phyloP scores from a whole-genome alignment of 53 echinoderm and acorn worm species.

The Pentamera pediparva region DNA sequence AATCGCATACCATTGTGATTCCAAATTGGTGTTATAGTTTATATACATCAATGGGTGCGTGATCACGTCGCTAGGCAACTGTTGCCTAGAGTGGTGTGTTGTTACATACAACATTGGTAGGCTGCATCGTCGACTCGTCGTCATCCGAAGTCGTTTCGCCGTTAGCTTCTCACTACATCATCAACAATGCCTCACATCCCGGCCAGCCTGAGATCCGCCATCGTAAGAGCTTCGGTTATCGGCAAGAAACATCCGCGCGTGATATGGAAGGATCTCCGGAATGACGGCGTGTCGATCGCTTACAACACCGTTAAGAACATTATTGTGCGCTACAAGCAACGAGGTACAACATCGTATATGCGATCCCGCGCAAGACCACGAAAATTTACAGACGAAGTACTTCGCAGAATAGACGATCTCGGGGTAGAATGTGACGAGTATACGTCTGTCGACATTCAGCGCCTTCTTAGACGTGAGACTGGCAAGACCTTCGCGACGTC shows the following conservation, averaged over 20 bases:
- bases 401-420: neutral
- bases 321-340: neutral
- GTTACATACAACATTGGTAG: no score
- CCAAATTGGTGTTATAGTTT: no score
- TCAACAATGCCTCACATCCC: no score
- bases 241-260: neutral
- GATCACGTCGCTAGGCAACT: no score
- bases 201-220: no score
- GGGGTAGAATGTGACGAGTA: neutral
- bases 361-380: neutral
- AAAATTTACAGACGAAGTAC: neutral
- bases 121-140: no score
- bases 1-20: no score
- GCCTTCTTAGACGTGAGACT: neutral
- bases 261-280: neutral
- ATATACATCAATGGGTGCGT: no score
- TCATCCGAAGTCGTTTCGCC: no score
- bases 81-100: no score
- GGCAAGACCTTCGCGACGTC: neutral
- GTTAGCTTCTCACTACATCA: no score
- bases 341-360: neutral
- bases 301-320: neutral
- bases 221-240: neutral
- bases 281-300: neutral
- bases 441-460: neutral